These are phyloP conservation scores for Epicampocera succincta DNA, from an alignment of 2,888 invertebrate genomes.

Conservation along the genomic window DNA sequence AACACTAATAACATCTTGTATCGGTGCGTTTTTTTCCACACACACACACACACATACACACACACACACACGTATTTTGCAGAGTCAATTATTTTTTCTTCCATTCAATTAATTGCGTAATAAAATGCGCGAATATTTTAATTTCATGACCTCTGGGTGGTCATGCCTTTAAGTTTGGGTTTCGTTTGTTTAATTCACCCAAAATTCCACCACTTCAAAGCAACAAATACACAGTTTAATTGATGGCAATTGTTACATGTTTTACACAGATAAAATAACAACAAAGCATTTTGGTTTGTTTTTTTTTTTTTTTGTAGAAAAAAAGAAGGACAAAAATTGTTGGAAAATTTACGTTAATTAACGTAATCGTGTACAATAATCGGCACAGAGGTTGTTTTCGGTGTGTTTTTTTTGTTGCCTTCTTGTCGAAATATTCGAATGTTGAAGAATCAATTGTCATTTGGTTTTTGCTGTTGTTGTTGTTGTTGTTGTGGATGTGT, in stretches of 20 bases:
- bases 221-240: slow-evolving; percentile 55
- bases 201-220: slow-evolving; percentile 53
- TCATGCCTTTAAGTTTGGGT: slow-evolving; percentile 52
- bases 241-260: slow-evolving; percentile 69
- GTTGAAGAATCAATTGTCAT: slow-evolving; percentile 70
- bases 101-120: slow-evolving; percentile 61
- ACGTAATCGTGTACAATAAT: slow-evolving; percentile 70
- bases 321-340: slow-evolving; percentile 40
- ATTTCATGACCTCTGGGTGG: slow-evolving; percentile 69
- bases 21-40: too few relatives aligned
- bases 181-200: slow-evolving; percentile 43
- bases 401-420: slow-evolving; percentile 14
- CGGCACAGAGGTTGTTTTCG: slow-evolving; percentile 48
- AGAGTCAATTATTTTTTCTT: slow-evolving; percentile 2
- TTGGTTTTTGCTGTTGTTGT: slow-evolving; percentile 4
- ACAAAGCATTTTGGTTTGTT: slow-evolving; percentile 36
- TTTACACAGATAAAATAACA: slow-evolving; percentile 52
- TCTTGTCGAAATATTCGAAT: slow-evolving; percentile 37
- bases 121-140: slow-evolving; percentile 68
- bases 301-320: slow-evolving; percentile 9
- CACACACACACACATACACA: too few relatives aligned
- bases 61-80: too few relatives aligned
- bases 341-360: slow-evolving; percentile 69
- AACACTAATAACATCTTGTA: too few relatives aligned
- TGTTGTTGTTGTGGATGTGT: not conserved